Evolutionary conservation across 2,797 vertebrate genomes (phyloP).

Genomic region (Botia kubotai): DNA sequence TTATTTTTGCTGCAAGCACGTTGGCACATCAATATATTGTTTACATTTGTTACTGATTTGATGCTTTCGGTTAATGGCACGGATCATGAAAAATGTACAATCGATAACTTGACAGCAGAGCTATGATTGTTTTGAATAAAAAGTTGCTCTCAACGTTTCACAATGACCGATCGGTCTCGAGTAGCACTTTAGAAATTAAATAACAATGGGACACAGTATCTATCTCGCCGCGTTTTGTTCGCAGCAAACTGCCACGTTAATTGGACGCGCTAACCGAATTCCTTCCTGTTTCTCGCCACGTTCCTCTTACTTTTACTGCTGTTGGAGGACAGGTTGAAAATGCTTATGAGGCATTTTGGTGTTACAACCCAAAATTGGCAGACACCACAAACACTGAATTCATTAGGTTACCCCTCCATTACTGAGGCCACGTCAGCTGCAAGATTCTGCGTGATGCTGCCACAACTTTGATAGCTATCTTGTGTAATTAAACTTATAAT

Average conservation of each 20-base stretch:
- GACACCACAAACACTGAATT: conserved; percentile 67
- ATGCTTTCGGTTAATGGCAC: neutral
- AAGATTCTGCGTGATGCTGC: conserved; percentile 68
- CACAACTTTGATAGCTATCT: conserved; percentile 69
- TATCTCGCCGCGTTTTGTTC: conserved; percentile 28
- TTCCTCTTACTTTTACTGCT: conserved; percentile 54
- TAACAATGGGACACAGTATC: conserved; percentile 21
- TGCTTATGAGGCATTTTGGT: conserved; percentile 65
- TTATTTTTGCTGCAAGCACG: neutral
- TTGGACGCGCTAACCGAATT: conserved; percentile 41
- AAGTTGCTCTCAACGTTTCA: conserved; percentile 14
- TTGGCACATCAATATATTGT: neutral
- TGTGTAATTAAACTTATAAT: conserved; percentile 76
- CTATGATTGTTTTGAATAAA: conserved; percentile 22
- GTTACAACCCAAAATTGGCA: conserved; percentile 68
- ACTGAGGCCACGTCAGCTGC: conserved; percentile 60
- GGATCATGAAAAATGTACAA: neutral
- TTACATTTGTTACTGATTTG: neutral
- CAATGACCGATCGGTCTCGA: conserved; percentile 12
- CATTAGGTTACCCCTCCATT: conserved; percentile 69
- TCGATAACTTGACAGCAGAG: neutral
- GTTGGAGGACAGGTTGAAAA: conserved; percentile 63
- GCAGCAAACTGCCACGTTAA: conserved; percentile 37
- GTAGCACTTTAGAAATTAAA: conserved; percentile 42
- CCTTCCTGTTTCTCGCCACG: conserved; percentile 35